phyloP scores from a whole-genome alignment of 2,888 invertebrate species.

The Hypomecis atomaria region DNA sequence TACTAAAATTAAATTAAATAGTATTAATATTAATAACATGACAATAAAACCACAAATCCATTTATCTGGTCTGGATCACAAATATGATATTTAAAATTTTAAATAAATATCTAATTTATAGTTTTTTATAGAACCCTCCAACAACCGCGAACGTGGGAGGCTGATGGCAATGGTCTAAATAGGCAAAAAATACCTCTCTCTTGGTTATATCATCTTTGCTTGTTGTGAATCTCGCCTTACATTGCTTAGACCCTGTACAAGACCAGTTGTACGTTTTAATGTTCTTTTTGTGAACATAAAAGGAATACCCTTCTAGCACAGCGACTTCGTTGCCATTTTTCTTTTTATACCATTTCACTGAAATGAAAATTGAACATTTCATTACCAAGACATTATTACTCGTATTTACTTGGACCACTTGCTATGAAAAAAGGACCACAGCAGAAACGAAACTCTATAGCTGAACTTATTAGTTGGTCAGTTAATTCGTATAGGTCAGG shows the following conservation, averaged over 20 bases:
- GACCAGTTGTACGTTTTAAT: constrained; percentile 31
- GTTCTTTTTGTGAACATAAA: constrained; percentile 39
- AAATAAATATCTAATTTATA: constrained; percentile 10
- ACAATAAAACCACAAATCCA: too few species aligned
- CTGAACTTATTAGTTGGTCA: too few species aligned
- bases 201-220: constrained; percentile 19
- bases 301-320: constrained; percentile 39
- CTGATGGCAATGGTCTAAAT: constrained; percentile 41
- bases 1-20: too few species aligned
- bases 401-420: too few species aligned
- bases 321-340: constrained; percentile 45
- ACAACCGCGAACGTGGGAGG: constrained; percentile 34
- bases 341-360: constrained; percentile 49
- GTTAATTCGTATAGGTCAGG: too few species aligned
- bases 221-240: constrained; percentile 37
- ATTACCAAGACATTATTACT: too few species aligned
- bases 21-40: too few species aligned
- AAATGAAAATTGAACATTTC: neutral
- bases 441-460: too few species aligned
- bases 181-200: constrained; percentile 21
- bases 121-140: constrained; percentile 35
- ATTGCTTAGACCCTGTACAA: constrained; percentile 36
- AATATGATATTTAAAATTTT: too few species aligned
- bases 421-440: too few species aligned
- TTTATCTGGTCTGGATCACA: too few species aligned